These are phyloP conservation scores for Thymelicus sylvestris DNA, from an alignment of 2,888 invertebrate species.

Conservation along the genomic window DNA sequence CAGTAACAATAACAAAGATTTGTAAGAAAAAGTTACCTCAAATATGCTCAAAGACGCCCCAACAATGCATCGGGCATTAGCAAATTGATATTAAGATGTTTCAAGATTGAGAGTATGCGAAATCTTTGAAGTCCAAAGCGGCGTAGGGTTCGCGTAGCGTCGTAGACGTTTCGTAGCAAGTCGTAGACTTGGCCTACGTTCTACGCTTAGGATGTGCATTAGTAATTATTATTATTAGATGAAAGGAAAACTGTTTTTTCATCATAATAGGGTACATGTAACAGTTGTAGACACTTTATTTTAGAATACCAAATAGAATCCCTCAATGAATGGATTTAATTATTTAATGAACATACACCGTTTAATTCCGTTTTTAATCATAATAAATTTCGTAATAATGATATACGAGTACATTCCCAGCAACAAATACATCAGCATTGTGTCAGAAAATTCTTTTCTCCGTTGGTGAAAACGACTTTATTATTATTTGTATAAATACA, in stretches of 20 bases:
- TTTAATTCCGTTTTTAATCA: too few relatives aligned
- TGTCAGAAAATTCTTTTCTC: too few relatives aligned
- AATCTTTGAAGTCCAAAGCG: neutral
- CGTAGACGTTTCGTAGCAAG: constrained; percentile 7
- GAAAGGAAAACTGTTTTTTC: neutral
- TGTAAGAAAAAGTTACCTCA: neutral
- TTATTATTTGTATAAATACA: too few relatives aligned
- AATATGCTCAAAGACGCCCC: neutral
- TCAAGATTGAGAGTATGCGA: neutral
- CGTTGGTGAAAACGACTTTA: too few relatives aligned
- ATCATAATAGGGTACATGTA: neutral
- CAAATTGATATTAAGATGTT: constrained; percentile 1
- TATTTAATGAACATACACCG: too few relatives aligned
- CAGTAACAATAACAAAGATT: neutral
- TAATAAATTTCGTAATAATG: too few relatives aligned
- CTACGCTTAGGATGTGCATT: neutral
- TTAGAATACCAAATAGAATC: too few relatives aligned
- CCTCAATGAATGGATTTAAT: too few relatives aligned
- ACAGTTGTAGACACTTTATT: too few relatives aligned
- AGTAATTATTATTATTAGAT: too few relatives aligned
- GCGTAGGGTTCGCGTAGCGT: constrained; percentile 3
- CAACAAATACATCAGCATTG: too few relatives aligned
- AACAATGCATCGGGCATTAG: constrained; percentile 2
- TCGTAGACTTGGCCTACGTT: neutral
- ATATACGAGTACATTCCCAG: too few relatives aligned